Conservation (phyloP, 2,888 invertebrate species). For the Corbicula japonica region DNA sequence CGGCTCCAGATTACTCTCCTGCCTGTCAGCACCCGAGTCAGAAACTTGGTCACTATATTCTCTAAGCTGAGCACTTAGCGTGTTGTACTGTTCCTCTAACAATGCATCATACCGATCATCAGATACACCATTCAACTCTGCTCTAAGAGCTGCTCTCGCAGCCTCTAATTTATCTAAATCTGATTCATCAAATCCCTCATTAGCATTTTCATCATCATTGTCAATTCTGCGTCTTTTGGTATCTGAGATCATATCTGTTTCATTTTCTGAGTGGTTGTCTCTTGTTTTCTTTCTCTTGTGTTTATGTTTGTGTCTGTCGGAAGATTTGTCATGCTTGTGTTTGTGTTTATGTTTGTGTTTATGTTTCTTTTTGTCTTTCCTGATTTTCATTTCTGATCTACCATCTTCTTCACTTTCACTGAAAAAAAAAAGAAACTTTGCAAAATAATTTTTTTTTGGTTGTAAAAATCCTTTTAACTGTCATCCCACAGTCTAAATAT, state of each 20-base stretch:
- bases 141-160: constrained; percentile 84
- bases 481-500: too few relatives aligned
- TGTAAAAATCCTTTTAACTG: too few relatives aligned
- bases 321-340: constrained; percentile 87
- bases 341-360: constrained; percentile 89
- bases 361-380: constrained; percentile 81
- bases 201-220: constrained; percentile 21
- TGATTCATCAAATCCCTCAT: constrained; percentile 70
- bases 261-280: constrained; percentile 55
- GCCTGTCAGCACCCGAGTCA: constrained; percentile 16
- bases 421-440: constrained; percentile 48
- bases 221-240: constrained; percentile 63
- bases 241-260: constrained; percentile 32
- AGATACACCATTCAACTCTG: constrained; percentile 80
- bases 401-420: constrained; percentile 76
- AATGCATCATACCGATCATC: constrained; percentile 58
- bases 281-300: constrained; percentile 82
- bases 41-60: constrained; percentile 40
- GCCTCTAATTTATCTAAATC: constrained; percentile 85
- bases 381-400: constrained; percentile 37
- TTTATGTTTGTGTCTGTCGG: constrained; percentile 76
- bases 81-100: constrained; percentile 58
- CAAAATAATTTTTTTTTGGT: too few relatives aligned
- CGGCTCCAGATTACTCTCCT: constrained; percentile 13
- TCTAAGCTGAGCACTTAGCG: constrained; percentile 44